Evolutionary conservation across 2,113 vertebrate genomes (phyloP), one percentile per base, ranked within the genome.

Genomic region (Notothenia rossii): DNA sequence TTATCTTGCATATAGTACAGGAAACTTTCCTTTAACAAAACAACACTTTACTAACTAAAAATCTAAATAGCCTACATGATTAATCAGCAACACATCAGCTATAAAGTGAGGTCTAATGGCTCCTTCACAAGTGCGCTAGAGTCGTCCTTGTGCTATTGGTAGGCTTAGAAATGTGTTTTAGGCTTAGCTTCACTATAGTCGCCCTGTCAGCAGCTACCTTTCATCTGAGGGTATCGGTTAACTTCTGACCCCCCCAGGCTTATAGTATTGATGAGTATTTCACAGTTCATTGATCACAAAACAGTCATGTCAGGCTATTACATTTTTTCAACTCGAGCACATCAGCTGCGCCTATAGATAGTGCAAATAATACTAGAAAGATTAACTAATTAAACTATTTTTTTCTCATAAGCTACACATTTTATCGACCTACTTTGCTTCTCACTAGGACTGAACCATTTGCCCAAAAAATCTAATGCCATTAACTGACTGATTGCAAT

Each of bases 201-300:
- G 62, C 65, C 14, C 18, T 22, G 15, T 79, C 75, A 71, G 29
- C 73, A 70, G 64, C 43, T 56, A 60, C 33, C 49, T 25, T 40
- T 55, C 70, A 50, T 88, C 43, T 82, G 48, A 71, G 15, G 51
- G 20, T 55, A 51, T 58, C 11, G 63, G 60, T 74, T 75, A 49
- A 69, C 69, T 51, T 59, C 59, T 82, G 64, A 68, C 50, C 53
- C 46, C 46, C 33, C 10, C 59, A 62, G 67, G 73, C 53, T 36
- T 18, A 14, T 72, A 56, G 50, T 54, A 36, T 18, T 22, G n/a
- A 15, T 14, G 53, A 74, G 36, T 36, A 11, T 65, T 73, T 83
- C 68, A 77, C 50, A 43, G 60, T 75, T 82, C 76, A 72, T 25
- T 69, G 75, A 80, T 43, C 49, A 54, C 71, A 65, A 77, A 69